Percentiles rank a stretch among this genome's conserved stretches.
Conservation (phyloP, 2,797 vertebrate genomes). For the Brachymystax lenok region DNA sequence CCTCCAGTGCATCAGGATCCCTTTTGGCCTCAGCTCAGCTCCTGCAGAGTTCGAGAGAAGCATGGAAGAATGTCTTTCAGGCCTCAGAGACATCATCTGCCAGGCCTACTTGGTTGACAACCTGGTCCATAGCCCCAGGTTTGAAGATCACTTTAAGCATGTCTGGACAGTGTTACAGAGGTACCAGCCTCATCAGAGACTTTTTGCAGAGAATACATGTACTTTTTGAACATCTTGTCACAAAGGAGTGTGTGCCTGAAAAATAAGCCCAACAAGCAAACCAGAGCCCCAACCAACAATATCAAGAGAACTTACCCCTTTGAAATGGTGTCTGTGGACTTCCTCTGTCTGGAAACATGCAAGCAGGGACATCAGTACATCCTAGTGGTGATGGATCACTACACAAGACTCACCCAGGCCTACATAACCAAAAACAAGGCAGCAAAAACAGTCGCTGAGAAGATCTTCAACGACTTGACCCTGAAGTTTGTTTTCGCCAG, state of each 20-base stretch:
- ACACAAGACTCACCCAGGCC: neutral
- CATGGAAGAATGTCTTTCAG: conserved; percentile 36
- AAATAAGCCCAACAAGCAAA: neutral
- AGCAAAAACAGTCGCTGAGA: conserved; percentile 9
- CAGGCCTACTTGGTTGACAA: conserved; percentile 45
- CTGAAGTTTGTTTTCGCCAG: conserved; percentile 18
- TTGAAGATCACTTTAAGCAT: conserved; percentile 26
- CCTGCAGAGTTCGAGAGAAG: conserved; percentile 47
- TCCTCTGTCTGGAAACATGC: conserved; percentile 16
- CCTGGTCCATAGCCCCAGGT: conserved; percentile 31
- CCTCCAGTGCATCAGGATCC: conserved; percentile 24
- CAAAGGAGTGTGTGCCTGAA: conserved; percentile 1
- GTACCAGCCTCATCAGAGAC: conserved; percentile 14
- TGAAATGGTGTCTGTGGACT: conserved; percentile 8
- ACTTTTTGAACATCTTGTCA: neutral
- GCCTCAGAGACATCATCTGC: conserved; percentile 21
- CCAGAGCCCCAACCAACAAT: neutral
- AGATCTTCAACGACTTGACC: conserved; percentile 14
- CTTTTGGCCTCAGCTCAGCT: conserved; percentile 34
- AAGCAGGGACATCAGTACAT: conserved; percentile 18
- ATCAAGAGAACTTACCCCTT: conserved; percentile 18
- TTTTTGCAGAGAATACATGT: too few relatives aligned
- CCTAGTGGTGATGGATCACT: too few relatives aligned
- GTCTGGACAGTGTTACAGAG: conserved; percentile 27
- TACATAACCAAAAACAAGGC: conserved; percentile 8